Percentiles rank a stretch among this genome's conserved stretches.
Evolutionary conservation across 2,113 vertebrate genomes (phyloP).

Genomic region (Ophiodon elongatus): DNA sequence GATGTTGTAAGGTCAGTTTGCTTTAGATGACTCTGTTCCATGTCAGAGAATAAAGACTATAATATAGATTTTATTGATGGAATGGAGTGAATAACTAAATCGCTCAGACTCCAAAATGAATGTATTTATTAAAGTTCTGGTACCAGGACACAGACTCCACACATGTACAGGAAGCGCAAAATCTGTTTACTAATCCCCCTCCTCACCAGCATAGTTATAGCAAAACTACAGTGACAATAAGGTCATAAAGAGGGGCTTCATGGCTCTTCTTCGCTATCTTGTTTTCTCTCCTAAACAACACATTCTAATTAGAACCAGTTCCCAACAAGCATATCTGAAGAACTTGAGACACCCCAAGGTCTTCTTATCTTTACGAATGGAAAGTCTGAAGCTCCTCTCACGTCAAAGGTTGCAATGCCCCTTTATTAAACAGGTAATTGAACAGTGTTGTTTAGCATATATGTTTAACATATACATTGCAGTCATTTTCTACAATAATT

Average conservation of each 20-base stretch:
- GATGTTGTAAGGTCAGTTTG: constrained; percentile 24
- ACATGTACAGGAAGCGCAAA: not conserved
- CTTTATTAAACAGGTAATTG: not conserved
- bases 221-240: constrained; percentile 6
- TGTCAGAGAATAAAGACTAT: not conserved
- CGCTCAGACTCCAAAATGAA: not conserved
- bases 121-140: not conserved
- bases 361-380: not conserved
- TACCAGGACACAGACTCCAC: constrained; percentile 7
- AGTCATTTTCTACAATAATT: not conserved
- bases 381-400: not conserved
- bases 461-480: not conserved
- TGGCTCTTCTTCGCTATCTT: not conserved
- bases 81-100: not conserved
- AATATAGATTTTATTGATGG: constrained; percentile 1
- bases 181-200: not conserved
- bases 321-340: not conserved
- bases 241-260: not conserved
- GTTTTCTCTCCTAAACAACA: not conserved
- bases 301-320: not conserved
- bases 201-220: not conserved
- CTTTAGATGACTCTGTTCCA: not conserved
- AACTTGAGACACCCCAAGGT: not conserved
- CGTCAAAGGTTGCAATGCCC: not conserved
- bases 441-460: not conserved